Evolutionary conservation across 2,888 invertebrate genomes (phyloP).

Genomic region (Atrina japonica): DNA sequence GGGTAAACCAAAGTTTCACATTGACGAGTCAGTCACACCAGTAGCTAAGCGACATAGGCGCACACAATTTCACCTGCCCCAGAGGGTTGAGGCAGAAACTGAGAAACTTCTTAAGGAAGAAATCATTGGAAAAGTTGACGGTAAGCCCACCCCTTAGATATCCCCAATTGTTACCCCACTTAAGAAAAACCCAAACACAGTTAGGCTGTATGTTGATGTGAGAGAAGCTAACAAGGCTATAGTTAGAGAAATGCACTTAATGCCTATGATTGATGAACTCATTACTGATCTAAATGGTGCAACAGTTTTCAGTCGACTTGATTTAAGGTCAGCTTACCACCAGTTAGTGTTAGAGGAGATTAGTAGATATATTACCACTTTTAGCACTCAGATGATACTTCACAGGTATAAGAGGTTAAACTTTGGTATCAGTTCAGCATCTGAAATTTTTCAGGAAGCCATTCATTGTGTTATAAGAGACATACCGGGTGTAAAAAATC

Average conservation of each 20-base stretch:
- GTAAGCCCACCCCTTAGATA: constrained; percentile 54
- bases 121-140: constrained; percentile 54
- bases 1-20: too few species aligned
- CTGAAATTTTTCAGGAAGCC: too few species aligned
- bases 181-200: constrained; percentile 39
- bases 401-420: too few species aligned
- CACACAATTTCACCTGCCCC: constrained; percentile 34
- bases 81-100: constrained; percentile 44
- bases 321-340: constrained; percentile 57
- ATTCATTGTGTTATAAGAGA: too few species aligned
- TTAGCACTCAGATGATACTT: constrained; percentile 54
- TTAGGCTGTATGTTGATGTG: constrained; percentile 58
- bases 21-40: constrained; percentile 39
- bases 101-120: constrained; percentile 44
- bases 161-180: constrained; percentile 49
- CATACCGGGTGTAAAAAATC: too few species aligned
- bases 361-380: constrained; percentile 60
- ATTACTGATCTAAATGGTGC: too few species aligned
- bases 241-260: constrained; percentile 40
- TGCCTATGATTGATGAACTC: too few species aligned
- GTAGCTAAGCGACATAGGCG: too few species aligned
- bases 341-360: constrained; percentile 56
- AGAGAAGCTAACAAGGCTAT: constrained; percentile 51
- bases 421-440: too few species aligned
- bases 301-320: too few species aligned